These are phyloP conservation scores for Sturmia bella DNA, from an alignment of 2,888 invertebrate genomes.

Conservation along the genomic window DNA sequence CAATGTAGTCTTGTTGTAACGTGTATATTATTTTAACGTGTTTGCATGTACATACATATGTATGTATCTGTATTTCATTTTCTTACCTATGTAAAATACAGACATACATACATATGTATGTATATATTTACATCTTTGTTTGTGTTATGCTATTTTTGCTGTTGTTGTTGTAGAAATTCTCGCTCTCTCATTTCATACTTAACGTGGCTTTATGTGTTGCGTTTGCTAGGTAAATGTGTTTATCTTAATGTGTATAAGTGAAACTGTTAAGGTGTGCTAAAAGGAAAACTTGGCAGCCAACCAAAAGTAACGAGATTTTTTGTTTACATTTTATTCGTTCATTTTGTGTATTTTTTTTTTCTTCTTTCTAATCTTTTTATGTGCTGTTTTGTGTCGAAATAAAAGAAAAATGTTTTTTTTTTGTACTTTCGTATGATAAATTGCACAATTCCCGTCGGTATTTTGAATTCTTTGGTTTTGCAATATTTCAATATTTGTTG, in stretches of 20 bases:
- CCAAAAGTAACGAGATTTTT: conserved; percentile 78
- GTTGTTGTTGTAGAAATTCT: conserved; percentile 59
- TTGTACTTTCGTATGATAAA: conserved; percentile 54
- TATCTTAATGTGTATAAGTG: conserved; percentile 62
- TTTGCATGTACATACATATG: conserved; percentile 9
- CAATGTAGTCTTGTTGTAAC: conserved; percentile 25
- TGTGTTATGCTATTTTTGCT: conserved; percentile 18
- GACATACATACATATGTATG: conserved; percentile 8
- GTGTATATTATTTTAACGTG: conserved; percentile 39
- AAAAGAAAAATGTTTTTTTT: conserved; percentile 66
- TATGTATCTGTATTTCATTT: conserved; percentile 18
- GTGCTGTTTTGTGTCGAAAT: conserved; percentile 42
- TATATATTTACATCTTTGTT: not conserved
- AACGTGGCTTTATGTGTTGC: conserved; percentile 52
- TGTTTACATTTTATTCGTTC: conserved; percentile 58
- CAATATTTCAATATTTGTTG: conserved; percentile 14
- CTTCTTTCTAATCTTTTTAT: conserved; percentile 36
- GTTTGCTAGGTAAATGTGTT: conserved; percentile 43
- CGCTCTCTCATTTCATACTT: conserved; percentile 64
- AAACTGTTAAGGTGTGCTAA: conserved; percentile 78
- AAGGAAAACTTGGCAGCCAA: conserved; percentile 80
- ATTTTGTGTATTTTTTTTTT: conserved; percentile 55
- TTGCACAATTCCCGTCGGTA: conserved; percentile 75
- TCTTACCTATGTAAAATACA: conserved; percentile 56
- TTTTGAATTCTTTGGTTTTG: conserved; percentile 68